Conservation (phyloP, 2,113 vertebrate species). For the Pholis gunnellus region DNA sequence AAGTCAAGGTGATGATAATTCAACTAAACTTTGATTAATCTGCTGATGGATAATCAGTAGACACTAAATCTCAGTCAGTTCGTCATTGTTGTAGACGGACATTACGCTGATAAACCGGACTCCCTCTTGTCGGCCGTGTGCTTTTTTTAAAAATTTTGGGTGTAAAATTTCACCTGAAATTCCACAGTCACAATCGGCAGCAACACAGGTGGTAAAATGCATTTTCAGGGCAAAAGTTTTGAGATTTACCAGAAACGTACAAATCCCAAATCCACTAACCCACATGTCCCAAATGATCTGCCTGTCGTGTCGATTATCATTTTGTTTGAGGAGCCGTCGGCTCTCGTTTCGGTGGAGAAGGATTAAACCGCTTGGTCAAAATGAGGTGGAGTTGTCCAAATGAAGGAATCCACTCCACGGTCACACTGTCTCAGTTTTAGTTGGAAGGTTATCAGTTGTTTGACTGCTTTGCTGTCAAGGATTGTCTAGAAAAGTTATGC, state of each 20-base stretch:
- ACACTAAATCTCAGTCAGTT: not conserved
- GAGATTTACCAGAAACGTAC: not conserved
- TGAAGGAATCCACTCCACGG: slow-evolving; percentile 8
- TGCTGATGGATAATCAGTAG: not conserved
- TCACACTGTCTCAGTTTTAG: slow-evolving; percentile 11
- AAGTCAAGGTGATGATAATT: not conserved
- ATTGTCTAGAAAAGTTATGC: slow-evolving; percentile 37
- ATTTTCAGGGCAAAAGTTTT: not conserved
- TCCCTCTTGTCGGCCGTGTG: not conserved
- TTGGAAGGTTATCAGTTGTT: slow-evolving; percentile 23
- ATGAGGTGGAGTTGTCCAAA: not conserved
- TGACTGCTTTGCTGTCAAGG: slow-evolving; percentile 10
- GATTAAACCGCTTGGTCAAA: not conserved
- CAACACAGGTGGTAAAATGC: not conserved
- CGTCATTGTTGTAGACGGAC: not conserved
- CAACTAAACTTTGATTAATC: not conserved
- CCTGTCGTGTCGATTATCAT: not conserved
- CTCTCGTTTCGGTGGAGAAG: not conserved
- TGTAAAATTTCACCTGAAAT: not conserved
- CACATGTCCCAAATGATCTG: not conserved
- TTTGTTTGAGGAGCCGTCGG: not conserved
- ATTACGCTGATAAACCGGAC: not conserved
- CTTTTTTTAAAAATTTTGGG: not conserved
- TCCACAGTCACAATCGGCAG: not conserved
- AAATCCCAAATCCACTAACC: not conserved